phyloP scores from a whole-genome alignment of 2,888 invertebrate species.

The Tuberolachnus salignus region DNA sequence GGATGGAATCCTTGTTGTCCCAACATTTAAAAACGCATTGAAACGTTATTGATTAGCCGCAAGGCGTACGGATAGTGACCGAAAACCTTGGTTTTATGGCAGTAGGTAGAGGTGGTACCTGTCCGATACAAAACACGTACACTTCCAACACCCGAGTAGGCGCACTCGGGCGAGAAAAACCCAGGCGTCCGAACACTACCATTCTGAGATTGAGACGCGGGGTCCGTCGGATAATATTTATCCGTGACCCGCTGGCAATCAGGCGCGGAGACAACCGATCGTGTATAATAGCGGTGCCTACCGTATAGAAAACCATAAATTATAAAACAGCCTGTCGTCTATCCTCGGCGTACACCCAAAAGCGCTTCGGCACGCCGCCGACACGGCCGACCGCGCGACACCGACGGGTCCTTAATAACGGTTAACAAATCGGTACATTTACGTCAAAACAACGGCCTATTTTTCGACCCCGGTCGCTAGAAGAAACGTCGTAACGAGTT shows the following conservation, averaged over 20 bases:
- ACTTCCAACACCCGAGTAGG: constrained; percentile 1
- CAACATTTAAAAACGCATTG: not conserved
- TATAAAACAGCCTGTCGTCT: constrained; percentile 35
- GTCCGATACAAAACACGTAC: not conserved
- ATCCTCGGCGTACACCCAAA: constrained; percentile 5
- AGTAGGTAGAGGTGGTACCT: too few relatives aligned
- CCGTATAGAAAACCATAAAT: constrained; percentile 13
- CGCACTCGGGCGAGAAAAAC: constrained; percentile 21
- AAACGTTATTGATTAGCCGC: constrained; percentile 19
- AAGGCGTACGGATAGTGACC: constrained; percentile 1
- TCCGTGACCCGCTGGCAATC: constrained; percentile 33
- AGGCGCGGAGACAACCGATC: constrained; percentile 28
- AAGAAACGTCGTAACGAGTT: too few relatives aligned
- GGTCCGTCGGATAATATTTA: constrained; percentile 20
- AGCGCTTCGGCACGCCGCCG: not conserved
- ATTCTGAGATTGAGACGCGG: constrained; percentile 26
- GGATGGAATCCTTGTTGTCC: constrained; percentile 2
- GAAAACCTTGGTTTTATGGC: constrained; percentile 21
- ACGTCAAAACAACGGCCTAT: constrained; percentile 21
- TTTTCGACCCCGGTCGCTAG: constrained; percentile 22
- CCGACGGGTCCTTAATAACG: constrained; percentile 13
- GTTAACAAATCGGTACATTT: not conserved
- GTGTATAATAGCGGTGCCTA: too few relatives aligned
- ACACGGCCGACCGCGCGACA: not conserved
- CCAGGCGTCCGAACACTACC: constrained; percentile 7